Evolutionary conservation across 2,113 vertebrate species (phyloP).

Genomic region (Bagarius yarrelli): DNA sequence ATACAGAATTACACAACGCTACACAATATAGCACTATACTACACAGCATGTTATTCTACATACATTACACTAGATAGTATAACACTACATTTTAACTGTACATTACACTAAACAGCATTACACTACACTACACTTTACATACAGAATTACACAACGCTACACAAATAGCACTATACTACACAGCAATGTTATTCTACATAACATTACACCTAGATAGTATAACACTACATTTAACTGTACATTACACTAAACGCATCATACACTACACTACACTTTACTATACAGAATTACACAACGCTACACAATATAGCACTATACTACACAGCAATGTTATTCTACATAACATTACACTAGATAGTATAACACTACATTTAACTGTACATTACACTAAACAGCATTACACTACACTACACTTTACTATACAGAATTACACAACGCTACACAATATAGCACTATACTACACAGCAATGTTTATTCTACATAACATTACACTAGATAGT

Average conservation of each 20-base stretch:
- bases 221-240: too few relatives aligned
- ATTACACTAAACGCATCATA: too few relatives aligned
- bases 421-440: background rate
- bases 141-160: background rate
- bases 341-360: background rate
- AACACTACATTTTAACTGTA: background rate
- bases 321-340: too few relatives aligned
- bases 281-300: too few relatives aligned
- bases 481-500: background rate
- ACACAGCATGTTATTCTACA: too few relatives aligned
- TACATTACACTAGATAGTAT: background rate
- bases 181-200: background rate
- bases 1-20: background rate
- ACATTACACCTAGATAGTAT: background rate
- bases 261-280: too few relatives aligned
- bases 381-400: background rate
- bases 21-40: background rate
- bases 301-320: too few relatives aligned
- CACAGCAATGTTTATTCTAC: too few relatives aligned
- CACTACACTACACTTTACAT: background rate
- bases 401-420: background rate
- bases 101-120: background rate
- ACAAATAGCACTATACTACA: background rate
- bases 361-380: background rate
- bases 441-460: background rate